Evolutionary conservation across 2,113 vertebrate genomes (phyloP).

Genomic region (Ginglymostoma cirratum): DNA sequence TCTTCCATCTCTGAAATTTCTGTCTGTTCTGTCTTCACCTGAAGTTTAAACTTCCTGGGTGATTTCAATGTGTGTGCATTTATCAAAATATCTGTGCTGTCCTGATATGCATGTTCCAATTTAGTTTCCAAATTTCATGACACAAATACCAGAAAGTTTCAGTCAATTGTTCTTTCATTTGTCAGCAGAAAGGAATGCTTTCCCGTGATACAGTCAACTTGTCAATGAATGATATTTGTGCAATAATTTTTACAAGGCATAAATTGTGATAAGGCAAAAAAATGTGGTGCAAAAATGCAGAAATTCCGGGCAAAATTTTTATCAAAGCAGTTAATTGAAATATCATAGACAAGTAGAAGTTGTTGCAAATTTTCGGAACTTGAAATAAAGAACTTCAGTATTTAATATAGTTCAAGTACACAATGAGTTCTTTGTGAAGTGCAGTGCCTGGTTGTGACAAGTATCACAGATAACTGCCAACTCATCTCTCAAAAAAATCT

Average conservation of each 20-base stretch:
- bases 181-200: neutral
- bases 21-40: no score
- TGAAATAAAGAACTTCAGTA: slow-evolving; percentile 6
- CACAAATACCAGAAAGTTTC: neutral
- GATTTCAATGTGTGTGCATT: no score
- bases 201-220: neutral
- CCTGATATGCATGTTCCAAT: no score
- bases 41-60: no score
- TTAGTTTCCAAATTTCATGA: neutral
- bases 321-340: neutral
- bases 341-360: slow-evolving; percentile 1
- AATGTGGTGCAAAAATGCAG: neutral
- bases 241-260: neutral
- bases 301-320: neutral
- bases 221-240: neutral
- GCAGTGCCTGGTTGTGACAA: neutral
- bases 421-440: slow-evolving; percentile 15
- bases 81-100: no score
- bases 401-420: neutral
- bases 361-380: slow-evolving; percentile 3
- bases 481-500: slow-evolving; percentile 31
- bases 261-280: neutral
- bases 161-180: neutral
- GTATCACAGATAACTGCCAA: slow-evolving; percentile 29
- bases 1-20: no score